phyloP scores from a whole-genome alignment of 2,797 vertebrate genomes.

The Prunella strophiata region DNA sequence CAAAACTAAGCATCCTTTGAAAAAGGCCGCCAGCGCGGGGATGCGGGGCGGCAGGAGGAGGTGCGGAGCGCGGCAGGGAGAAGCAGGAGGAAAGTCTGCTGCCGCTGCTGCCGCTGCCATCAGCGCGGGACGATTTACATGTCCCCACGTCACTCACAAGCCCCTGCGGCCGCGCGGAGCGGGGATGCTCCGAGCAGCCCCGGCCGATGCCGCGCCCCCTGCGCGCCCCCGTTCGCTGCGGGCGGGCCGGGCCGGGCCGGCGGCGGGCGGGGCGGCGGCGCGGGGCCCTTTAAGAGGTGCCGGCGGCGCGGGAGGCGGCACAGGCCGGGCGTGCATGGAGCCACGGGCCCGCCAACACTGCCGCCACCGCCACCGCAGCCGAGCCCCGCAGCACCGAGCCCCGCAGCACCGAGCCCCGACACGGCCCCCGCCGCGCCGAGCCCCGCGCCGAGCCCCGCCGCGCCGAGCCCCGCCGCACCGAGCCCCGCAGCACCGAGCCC shows the following conservation, averaged over 20 bases:
- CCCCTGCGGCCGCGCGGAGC: neutral
- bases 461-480: too few species aligned
- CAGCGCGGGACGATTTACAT: neutral
- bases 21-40: neutral
- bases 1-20: neutral
- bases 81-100: neutral
- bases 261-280: neutral
- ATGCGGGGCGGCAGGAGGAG: neutral
- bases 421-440: too few species aligned
- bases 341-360: neutral
- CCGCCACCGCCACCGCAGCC: neutral
- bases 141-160: neutral
- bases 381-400: too few species aligned
- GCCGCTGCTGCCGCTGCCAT: neutral
- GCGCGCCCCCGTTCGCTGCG: neutral
- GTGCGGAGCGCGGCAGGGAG: neutral
- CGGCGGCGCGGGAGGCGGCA: neutral
- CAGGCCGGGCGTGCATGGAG: neutral
- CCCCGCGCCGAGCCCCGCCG: too few species aligned
- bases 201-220: neutral
- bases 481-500: too few species aligned
- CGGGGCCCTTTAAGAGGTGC: slow-evolving; percentile 26
- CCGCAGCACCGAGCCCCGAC: too few species aligned
- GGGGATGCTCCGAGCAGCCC: neutral
- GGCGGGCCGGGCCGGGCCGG: neutral